These are phyloP conservation scores for Calliscelio sp. DNA, from an alignment of 2,888 invertebrate species.

Conservation along the genomic window DNA sequence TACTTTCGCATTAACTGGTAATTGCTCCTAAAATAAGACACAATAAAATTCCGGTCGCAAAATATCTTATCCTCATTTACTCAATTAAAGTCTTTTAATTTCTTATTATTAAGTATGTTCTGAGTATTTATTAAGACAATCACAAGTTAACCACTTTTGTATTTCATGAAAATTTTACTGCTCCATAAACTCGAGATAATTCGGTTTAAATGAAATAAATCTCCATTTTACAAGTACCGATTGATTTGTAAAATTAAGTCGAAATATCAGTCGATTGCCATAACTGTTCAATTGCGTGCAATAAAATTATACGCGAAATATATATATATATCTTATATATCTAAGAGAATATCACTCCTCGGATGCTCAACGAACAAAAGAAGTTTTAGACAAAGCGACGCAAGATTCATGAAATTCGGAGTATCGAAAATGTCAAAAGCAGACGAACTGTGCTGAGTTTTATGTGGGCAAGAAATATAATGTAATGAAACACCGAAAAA, in stretches of 20 bases:
- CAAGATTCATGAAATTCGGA: slow-evolving; percentile 51
- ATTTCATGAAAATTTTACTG: too few species aligned
- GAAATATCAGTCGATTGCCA: slow-evolving; percentile 10
- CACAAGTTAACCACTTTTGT: too few species aligned
- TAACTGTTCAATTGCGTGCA: background rate
- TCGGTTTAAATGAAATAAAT: too few species aligned
- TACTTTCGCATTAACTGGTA: background rate
- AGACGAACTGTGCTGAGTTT: slow-evolving; percentile 34
- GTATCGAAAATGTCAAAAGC: slow-evolving; percentile 48
- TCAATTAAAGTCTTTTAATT: too few species aligned
- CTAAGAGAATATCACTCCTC: background rate
- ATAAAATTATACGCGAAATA: slow-evolving; percentile 22
- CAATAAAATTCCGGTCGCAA: background rate
- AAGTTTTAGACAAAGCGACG: slow-evolving; percentile 46
- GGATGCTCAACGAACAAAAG: slow-evolving; percentile 49
- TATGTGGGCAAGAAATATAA: slow-evolving; percentile 46
- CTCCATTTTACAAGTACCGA: too few species aligned
- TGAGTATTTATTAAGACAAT: too few species aligned
- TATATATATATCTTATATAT: too few species aligned
- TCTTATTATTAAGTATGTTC: too few species aligned
- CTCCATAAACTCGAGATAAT: too few species aligned
- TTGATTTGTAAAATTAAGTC: background rate
- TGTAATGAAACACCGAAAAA: slow-evolving; percentile 46
- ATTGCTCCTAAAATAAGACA: background rate
- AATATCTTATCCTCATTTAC: too few species aligned